Evolutionary conservation across 1,140 invertebrate species (phyloP).

Genomic region (Caenorhabditis latens): DNA sequence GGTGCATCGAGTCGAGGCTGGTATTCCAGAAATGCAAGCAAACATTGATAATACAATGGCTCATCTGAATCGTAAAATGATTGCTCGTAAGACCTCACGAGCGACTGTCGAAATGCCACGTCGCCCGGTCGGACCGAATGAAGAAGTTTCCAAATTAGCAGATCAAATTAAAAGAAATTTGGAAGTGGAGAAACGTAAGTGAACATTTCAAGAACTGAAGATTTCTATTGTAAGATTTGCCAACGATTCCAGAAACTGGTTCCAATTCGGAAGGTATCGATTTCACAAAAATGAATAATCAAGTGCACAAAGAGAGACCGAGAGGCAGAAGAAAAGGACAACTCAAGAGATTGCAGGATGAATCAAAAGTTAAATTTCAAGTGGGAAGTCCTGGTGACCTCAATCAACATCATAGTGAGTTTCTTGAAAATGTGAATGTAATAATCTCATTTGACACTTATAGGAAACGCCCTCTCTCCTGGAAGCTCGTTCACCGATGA

Average conservation of each 20-base stretch:
- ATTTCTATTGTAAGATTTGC: conserved; percentile 10
- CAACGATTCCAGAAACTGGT: conserved; percentile 20
- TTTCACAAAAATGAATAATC: neutral
- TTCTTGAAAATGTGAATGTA: neutral
- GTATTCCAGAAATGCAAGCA: conserved; percentile 29
- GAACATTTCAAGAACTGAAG: neutral
- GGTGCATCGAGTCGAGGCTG: neutral
- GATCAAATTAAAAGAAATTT: conserved; percentile 7
- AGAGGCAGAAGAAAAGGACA: neutral
- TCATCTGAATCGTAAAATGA: conserved; percentile 24
- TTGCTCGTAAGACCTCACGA: neutral
- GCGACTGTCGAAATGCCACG: conserved; percentile 44
- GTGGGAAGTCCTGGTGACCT: conserved; percentile 14
- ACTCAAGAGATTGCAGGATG: conserved; percentile 21
- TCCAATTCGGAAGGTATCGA: neutral
- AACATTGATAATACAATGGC: conserved; percentile 51
- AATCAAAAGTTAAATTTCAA: conserved; percentile 48
- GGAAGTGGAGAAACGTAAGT: neutral
- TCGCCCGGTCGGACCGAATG: conserved; percentile 20
- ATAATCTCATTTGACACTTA: neutral
- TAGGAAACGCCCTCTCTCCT: conserved; percentile 35
- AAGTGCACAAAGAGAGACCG: neutral
- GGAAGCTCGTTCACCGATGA: conserved; percentile 12
- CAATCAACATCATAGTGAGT: conserved; percentile 7
- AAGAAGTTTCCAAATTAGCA: neutral